Conservation (phyloP, 37 sponge, comb jelly and placozoan genomes). For the Aphrocallistes beatrix region DNA sequence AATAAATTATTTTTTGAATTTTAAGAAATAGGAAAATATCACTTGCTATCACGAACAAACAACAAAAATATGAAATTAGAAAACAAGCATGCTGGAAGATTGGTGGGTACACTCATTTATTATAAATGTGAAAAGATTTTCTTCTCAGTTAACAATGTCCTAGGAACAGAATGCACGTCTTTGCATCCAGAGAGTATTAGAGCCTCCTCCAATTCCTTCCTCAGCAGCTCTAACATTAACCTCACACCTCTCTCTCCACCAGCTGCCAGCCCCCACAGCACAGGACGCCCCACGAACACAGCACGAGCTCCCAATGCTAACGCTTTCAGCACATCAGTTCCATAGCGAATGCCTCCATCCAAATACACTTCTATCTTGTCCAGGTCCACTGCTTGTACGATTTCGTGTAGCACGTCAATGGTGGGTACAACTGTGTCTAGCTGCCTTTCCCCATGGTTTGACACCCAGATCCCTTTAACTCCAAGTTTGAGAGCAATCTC, state of each 20-base stretch:
- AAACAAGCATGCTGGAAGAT: no score
- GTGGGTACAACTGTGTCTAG: conserved; percentile 77
- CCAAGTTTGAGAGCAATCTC: conserved; percentile 43
- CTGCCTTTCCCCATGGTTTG: conserved; percentile 88
- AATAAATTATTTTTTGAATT: no score
- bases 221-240: conserved; percentile 45
- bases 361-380: conserved; percentile 53
- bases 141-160: no score
- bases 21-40: no score
- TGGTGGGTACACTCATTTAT: no score
- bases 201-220: conserved; percentile 52
- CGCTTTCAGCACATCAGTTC: conserved; percentile 82
- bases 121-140: no score
- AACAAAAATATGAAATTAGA: no score
- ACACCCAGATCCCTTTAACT: conserved; percentile 70
- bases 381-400: background rate
- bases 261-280: conserved; percentile 75
- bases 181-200: conserved; percentile 56
- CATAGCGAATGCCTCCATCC: conserved; percentile 78
- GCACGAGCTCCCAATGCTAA: conserved; percentile 76
- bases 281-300: conserved; percentile 78
- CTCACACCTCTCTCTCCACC: conserved; percentile 66
- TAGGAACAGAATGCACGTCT: background rate
- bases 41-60: no score
- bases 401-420: conserved; percentile 20